Conservation (phyloP, 2,888 invertebrate species). For the Drosophila phalerata region DNA sequence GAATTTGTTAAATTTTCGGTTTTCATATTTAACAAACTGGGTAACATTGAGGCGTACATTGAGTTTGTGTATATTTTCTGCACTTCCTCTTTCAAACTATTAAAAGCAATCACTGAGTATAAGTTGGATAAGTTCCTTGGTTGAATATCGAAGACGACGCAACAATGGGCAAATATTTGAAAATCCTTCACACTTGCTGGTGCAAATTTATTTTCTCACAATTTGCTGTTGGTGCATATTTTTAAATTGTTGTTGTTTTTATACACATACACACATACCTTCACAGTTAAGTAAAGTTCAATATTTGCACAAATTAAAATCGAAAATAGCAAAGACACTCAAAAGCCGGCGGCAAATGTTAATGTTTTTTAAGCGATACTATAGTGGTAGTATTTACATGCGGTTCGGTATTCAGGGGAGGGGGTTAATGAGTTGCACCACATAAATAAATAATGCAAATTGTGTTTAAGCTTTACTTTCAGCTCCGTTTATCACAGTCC, state of each 20-base stretch:
- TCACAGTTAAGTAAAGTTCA: constrained; percentile 73
- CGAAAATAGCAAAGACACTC: constrained; percentile 60
- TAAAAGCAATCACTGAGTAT: constrained; percentile 3
- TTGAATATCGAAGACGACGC: constrained; percentile 6
- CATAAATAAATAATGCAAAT: constrained; percentile 53
- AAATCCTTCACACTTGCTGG: constrained; percentile 62
- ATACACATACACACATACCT: constrained; percentile 26
- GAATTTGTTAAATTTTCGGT: constrained; percentile 83
- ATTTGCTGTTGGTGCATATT: constrained; percentile 56
- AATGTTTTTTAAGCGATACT: constrained; percentile 46
- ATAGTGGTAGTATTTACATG: constrained; percentile 38
- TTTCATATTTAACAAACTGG: constrained; percentile 85
- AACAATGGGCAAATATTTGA: constrained; percentile 54
- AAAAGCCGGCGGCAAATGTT: constrained; percentile 45
- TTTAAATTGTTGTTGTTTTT: constrained; percentile 25
- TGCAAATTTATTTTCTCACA: constrained; percentile 57
- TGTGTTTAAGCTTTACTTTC: constrained; percentile 10
- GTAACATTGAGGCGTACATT: constrained; percentile 75
- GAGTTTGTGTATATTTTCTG: constrained; percentile 15
- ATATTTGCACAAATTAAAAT: constrained; percentile 76
- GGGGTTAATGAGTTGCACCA: constrained; percentile 49
- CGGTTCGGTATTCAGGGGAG: constrained; percentile 15
- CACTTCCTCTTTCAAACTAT: constrained; percentile 19
- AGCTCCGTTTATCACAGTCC: constrained; percentile 34
- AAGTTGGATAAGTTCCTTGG: constrained; percentile 24